Evolutionary conservation across 2,113 vertebrate species (phyloP), one percentile per base, ranked within the genome.

Genomic region (Mirounga angustirostris): DNA sequence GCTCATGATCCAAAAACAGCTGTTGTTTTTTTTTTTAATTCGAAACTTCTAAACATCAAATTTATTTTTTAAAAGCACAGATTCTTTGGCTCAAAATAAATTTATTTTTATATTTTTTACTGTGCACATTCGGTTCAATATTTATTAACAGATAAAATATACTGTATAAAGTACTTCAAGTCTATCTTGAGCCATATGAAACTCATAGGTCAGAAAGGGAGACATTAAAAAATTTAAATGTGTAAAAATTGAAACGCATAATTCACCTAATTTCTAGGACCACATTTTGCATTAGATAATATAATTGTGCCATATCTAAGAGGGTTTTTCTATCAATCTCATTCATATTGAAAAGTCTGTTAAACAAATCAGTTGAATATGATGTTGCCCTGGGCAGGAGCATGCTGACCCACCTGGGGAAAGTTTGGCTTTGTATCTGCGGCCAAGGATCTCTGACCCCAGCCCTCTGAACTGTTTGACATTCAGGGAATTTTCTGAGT

Each of bases 401-500:
- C 50, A 63, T 65, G 26, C 19, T 91, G 90, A 87, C 58, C 13
- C 74, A 61, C 58, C 7, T 5, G 28, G n/a, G 74, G 22, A 81
- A 90, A 82, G 5, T 5, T 2, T 19, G 61, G 43, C 76, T 91
- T 22, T 14, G 0, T 50, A 8, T 61, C 19, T 52, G 71, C 28
- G 58, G 65, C 33, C 40, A 13, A 0, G 4, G 12, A 24, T 4
- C n/a, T 43, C 33, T 50, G 54, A n/a, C 26, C 18, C 11, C 8
- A 24, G 58, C 87, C 86, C 22, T 76, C 59, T 90, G 56, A 46
- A 12, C 46, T 56, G 3, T 86, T 46, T 69, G 84, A 92, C 50
- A 92, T 95, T 89, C n/a, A 67, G 89, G 15, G 40, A 71, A 85
- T 92, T 93, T 79, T 81, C 73, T 90, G 61, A 94, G 33, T 73